phyloP scores from a whole-genome alignment of 2,888 invertebrate genomes.

The Nomada ferruginata region DNA sequence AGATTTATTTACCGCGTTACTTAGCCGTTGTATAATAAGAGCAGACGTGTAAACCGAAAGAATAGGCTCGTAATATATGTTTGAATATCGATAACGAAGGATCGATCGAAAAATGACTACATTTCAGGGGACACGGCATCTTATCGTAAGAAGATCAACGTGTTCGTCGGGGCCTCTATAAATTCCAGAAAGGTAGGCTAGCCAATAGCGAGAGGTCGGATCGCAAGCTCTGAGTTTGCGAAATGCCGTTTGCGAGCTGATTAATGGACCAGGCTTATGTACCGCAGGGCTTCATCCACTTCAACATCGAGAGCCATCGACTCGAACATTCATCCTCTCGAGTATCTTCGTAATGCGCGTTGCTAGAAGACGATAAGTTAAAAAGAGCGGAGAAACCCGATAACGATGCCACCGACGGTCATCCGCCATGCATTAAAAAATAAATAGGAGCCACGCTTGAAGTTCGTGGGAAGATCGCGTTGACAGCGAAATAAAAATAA shows the following conservation, averaged over 20 bases:
- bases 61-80: no score
- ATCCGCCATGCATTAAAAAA: slow-evolving; percentile 49
- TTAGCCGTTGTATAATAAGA: neutral
- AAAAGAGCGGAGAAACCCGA: slow-evolving; percentile 54
- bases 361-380: slow-evolving; percentile 62
- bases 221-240: slow-evolving; percentile 64
- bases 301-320: slow-evolving; percentile 71
- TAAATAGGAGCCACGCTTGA: slow-evolving; percentile 18
- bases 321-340: slow-evolving; percentile 68
- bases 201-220: slow-evolving; percentile 59
- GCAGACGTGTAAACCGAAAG: neutral
- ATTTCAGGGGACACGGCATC: slow-evolving; percentile 29
- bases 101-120: slow-evolving; percentile 41
- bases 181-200: slow-evolving; percentile 62
- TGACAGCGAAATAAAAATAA: slow-evolving; percentile 16
- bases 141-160: slow-evolving; percentile 62
- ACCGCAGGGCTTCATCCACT: slow-evolving; percentile 70
- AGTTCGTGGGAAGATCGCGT: neutral
- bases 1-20: neutral
- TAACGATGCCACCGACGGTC: slow-evolving; percentile 53
- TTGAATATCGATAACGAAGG: slow-evolving; percentile 30
- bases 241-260: slow-evolving; percentile 72
- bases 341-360: slow-evolving; percentile 66
- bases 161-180: slow-evolving; percentile 55
- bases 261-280: slow-evolving; percentile 74